Conservation (phyloP, 2,113 vertebrate genomes). For the Indicator maculatus region DNA sequence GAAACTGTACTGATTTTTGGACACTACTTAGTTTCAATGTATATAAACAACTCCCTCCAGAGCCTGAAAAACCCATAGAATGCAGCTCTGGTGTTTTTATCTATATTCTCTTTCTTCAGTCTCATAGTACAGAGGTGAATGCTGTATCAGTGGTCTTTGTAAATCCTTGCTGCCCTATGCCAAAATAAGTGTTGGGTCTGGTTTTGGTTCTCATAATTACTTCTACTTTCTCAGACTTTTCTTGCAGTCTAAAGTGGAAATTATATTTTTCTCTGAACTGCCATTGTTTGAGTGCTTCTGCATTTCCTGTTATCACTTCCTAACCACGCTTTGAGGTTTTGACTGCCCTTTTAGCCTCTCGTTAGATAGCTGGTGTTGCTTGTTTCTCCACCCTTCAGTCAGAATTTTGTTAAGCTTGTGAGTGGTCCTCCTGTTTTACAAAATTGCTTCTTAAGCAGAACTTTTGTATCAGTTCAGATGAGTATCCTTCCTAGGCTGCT, state of each 20-base stretch:
- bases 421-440: background rate
- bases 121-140: background rate
- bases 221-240: conserved; percentile 17
- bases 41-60: background rate
- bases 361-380: background rate
- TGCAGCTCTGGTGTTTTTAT: background rate
- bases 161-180: background rate
- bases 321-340: background rate
- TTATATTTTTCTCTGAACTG: background rate
- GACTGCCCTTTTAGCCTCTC: conserved; percentile 20
- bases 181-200: background rate
- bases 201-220: background rate
- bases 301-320: conserved; percentile 28
- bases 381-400: background rate
- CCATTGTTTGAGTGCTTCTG: background rate
- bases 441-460: background rate
- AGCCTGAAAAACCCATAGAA: background rate
- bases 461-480: background rate
- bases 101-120: background rate
- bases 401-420: background rate
- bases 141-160: background rate
- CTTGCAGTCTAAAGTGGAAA: background rate
- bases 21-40: background rate
- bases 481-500: background rate
- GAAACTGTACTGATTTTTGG: background rate